Base-by-base conservation (phyloP, 2,888 invertebrate species). In the Nezara viridula region DNA sequence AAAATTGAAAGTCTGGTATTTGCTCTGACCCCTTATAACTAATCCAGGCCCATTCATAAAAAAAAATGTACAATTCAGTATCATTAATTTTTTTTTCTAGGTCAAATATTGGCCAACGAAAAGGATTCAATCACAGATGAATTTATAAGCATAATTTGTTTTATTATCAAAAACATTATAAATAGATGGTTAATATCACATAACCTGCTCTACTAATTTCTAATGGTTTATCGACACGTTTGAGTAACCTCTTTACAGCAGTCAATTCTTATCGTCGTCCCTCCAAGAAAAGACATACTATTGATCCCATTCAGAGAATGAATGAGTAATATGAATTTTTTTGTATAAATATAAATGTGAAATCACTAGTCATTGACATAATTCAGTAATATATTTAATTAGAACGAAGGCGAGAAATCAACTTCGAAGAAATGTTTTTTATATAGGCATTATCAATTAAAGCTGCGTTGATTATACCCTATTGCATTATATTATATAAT, bases 241-340 rank as follows among this genome's bases (percentile, higher is more conserved):
- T 73, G 66, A 73, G 66, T 73, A 73, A 73, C 66, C 66, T 73
- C 66, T 73, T 73, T 73, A 73, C 66, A 24, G 37, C 66, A 32
- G 32, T 73, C 66, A 73, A 73, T 32, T 32, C 66, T 73, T 32
- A 73, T 73, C 66, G 21, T 0, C 2, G 0, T 9, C 7, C 37
- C 66, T 73, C 37, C 9, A 73, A 37, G 37, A 60, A 73, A 73
- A 32, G n/a, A 32, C 6, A 19, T 1, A 73, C 66, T 7, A 19
- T 37, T 37, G 32, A 37, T 73, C 19, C 37, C 66, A 73, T 73
- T 73, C 66, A 73, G 19, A 24, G 66, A 73, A 73, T 73, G 14
- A 37, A 73, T 73, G 66, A 73, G 32, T 73, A 73, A 73, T 73
- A 16, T 16, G 12, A n/a, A 16, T 16, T 2, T 60, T 60, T 60